phyloP scores from a whole-genome alignment of 1,140 invertebrate genomes.

The Carcinoscorpius rotundicauda region DNA sequence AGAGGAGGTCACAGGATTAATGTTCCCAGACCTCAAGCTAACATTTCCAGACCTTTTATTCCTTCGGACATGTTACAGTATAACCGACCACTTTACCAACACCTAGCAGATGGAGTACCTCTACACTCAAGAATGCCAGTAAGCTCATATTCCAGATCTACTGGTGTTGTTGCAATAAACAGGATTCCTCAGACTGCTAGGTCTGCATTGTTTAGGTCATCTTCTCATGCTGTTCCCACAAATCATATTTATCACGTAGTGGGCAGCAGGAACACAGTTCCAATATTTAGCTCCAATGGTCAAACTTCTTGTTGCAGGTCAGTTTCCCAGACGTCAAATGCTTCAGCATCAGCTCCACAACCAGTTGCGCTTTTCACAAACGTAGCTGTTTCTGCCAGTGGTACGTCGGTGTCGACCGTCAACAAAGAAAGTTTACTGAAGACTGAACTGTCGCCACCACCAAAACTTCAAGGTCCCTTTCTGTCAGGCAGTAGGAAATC shows the following conservation, averaged over 20 bases:
- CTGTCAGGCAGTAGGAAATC: not conserved
- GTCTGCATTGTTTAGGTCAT: too few relatives aligned
- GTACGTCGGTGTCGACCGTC: too few relatives aligned
- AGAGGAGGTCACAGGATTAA: conserved; percentile 9
- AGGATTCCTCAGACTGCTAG: too few relatives aligned
- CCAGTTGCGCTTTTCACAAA: conserved; percentile 15
- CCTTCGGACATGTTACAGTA: conserved; percentile 8
- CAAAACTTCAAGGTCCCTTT: not conserved
- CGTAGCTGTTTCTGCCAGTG: not conserved
- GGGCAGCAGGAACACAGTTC: not conserved
- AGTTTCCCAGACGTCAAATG: too few relatives aligned
- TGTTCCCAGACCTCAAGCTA: conserved; percentile 11
- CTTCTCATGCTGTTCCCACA: not conserved
- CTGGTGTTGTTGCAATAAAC: too few relatives aligned
- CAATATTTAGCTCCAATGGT: not conserved
- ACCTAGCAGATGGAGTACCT: too few relatives aligned
- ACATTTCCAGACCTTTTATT: conserved; percentile 6
- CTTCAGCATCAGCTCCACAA: conserved; percentile 1
- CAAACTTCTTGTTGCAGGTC: too few relatives aligned
- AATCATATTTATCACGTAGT: not conserved
- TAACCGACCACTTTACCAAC: too few relatives aligned
- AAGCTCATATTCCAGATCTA: too few relatives aligned
- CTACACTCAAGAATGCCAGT: too few relatives aligned
- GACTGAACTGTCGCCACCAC: not conserved
- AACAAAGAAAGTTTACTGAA: not conserved